phyloP scores from a whole-genome alignment of 2,113 vertebrate species.

The Acanthisitta chloris region DNA sequence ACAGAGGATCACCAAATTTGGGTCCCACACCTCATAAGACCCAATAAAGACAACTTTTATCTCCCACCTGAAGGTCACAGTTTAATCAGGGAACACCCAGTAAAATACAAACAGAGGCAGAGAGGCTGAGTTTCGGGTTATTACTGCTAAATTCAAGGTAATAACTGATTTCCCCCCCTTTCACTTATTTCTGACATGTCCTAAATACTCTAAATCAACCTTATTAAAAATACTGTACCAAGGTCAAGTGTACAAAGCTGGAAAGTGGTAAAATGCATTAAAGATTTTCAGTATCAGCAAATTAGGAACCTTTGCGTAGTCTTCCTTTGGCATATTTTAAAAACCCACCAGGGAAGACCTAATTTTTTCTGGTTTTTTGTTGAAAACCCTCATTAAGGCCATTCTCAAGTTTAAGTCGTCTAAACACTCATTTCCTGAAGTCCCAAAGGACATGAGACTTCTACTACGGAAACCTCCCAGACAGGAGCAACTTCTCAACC shows the following conservation, averaged over 20 bases:
- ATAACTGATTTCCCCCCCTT: neutral
- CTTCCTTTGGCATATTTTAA: neutral
- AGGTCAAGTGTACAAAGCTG: neutral
- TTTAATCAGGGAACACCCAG: neutral
- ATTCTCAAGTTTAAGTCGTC: neutral
- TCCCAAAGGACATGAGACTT: neutral
- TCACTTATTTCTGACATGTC: neutral
- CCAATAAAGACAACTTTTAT: neutral
- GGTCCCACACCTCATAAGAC: neutral
- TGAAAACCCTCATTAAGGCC: neutral
- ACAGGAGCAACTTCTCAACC: neutral
- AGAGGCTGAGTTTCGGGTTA: neutral
- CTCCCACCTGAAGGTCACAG: fast-evolving
- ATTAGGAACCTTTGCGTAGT: neutral
- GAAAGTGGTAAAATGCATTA: neutral
- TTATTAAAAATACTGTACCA: neutral
- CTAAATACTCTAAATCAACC: neutral
- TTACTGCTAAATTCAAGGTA: neutral
- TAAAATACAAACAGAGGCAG: neutral
- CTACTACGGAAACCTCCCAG: neutral
- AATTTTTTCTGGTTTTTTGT: neutral
- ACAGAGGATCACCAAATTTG: neutral
- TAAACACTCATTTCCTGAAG: neutral
- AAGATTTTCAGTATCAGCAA: neutral
- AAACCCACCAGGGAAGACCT: neutral